Percentiles rank a stretch among this genome's conserved stretches.
These are phyloP conservation scores for Hippocampus barbouri DNA, from an alignment of 2,113 vertebrate genomes.

Conservation along the genomic window DNA sequence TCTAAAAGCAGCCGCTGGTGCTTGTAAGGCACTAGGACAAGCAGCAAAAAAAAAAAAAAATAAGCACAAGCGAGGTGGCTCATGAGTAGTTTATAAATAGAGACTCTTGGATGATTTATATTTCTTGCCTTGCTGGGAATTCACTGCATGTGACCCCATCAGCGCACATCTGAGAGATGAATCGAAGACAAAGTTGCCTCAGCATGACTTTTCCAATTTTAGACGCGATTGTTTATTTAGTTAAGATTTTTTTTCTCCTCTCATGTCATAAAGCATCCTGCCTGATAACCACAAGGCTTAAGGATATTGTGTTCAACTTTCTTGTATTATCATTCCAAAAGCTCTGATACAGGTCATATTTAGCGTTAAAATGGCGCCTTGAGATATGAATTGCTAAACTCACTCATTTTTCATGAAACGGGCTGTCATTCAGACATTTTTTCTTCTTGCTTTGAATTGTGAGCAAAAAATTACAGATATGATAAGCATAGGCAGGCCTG, in stretches of 20 bases:
- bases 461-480: no score
- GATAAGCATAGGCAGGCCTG: no score
- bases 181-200: constrained; percentile 9
- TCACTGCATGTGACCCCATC: constrained; percentile 6
- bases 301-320: not conserved
- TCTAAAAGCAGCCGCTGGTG: constrained; percentile 13
- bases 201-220: constrained; percentile 31
- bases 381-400: not conserved
- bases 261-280: not conserved
- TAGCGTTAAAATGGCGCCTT: not conserved
- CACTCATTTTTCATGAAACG: no score
- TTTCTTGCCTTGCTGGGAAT: constrained; percentile 10
- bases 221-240: constrained; percentile 11
- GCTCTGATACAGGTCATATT: not conserved
- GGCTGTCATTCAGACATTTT: no score
- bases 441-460: no score
- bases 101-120: constrained; percentile 6
- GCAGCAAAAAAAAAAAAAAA: constrained; percentile 2
- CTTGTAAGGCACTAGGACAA: not conserved
- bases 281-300: not conserved
- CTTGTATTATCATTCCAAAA: not conserved
- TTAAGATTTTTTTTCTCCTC: not conserved
- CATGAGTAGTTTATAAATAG: constrained; percentile 13
- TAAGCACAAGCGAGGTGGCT: not conserved
- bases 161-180: constrained; percentile 8